Evolutionary conservation across 2,797 vertebrate species (phyloP).

Genomic region (Synaphobranchus kaupii): DNA sequence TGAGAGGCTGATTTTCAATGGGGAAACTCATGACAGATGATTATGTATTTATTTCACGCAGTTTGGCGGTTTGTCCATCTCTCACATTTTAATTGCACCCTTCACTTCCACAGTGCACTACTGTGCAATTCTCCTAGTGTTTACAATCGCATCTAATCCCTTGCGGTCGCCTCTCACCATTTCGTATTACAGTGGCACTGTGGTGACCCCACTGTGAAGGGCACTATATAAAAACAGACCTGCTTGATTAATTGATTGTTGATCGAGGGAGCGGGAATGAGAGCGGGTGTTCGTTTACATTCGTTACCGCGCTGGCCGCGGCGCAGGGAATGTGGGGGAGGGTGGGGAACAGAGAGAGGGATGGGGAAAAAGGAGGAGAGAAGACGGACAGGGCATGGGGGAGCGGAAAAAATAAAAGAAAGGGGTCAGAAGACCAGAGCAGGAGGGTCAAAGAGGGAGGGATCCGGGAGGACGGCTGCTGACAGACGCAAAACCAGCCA

Average conservation of each 20-base stretch:
- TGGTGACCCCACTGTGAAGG: not conserved
- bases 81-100: not conserved
- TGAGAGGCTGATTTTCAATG: not conserved
- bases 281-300: constrained; percentile 59
- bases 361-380: constrained; percentile 41
- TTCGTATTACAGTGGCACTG: not conserved
- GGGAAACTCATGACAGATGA: not conserved
- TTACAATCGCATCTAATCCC: not conserved
- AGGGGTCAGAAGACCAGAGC: constrained; percentile 24
- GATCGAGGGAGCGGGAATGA: constrained; percentile 53
- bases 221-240: not conserved
- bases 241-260: constrained; percentile 25
- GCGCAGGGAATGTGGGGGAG: constrained; percentile 31
- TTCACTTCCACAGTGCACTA: not conserved
- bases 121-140: not conserved
- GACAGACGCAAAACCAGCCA: not conserved
- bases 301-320: constrained; percentile 47
- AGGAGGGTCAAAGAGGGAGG: constrained; percentile 10
- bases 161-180: not conserved
- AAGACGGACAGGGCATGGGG: not conserved
- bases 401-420: constrained; percentile 17
- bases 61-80: not conserved
- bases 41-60: not conserved
- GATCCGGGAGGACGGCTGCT: not conserved
- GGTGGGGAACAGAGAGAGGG: constrained; percentile 39